Percentiles rank a stretch among this genome's conserved stretches.
Conservation (phyloP, 2,797 vertebrate genomes). For the Amblyraja radiata region DNA sequence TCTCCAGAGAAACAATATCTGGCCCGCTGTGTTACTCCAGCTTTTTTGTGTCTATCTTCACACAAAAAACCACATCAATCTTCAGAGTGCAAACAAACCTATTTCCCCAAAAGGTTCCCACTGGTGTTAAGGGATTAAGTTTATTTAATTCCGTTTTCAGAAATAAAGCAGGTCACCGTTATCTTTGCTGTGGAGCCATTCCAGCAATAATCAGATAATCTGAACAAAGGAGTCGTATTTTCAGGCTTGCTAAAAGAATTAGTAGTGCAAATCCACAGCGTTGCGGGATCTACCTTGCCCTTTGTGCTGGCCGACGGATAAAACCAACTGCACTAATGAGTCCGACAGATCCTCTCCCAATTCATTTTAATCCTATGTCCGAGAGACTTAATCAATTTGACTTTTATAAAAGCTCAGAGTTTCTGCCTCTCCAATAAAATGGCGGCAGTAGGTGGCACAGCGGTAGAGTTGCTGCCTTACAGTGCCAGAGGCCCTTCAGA, state of each 20-base stretch:
- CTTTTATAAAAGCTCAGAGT: not conserved
- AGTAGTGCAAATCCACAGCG: not conserved
- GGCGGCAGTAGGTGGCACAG: too few relatives aligned
- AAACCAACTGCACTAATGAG: not conserved
- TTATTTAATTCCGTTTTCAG: not conserved
- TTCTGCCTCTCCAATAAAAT: not conserved
- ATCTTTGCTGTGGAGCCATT: not conserved
- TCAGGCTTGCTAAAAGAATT: not conserved
- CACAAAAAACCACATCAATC: too few relatives aligned
- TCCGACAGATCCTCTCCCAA: not conserved
- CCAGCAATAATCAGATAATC: not conserved
- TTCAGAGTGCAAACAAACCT: not conserved
- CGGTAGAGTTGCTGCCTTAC: too few relatives aligned
- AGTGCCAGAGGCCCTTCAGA: too few relatives aligned
- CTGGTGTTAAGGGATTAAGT: not conserved
- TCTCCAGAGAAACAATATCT: too few relatives aligned
- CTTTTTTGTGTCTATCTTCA: too few relatives aligned
- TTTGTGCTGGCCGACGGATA: not conserved
- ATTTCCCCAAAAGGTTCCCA: too few relatives aligned
- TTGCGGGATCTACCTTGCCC: not conserved
- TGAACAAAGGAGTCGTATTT: not conserved
- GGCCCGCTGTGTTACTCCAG: too few relatives aligned
- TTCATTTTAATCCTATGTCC: too few relatives aligned
- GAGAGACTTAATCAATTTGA: not conserved
- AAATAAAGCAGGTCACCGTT: not conserved